Evolutionary conservation across 2,797 vertebrate species (phyloP).

Genomic region (Phylloscopus collybita): DNA sequence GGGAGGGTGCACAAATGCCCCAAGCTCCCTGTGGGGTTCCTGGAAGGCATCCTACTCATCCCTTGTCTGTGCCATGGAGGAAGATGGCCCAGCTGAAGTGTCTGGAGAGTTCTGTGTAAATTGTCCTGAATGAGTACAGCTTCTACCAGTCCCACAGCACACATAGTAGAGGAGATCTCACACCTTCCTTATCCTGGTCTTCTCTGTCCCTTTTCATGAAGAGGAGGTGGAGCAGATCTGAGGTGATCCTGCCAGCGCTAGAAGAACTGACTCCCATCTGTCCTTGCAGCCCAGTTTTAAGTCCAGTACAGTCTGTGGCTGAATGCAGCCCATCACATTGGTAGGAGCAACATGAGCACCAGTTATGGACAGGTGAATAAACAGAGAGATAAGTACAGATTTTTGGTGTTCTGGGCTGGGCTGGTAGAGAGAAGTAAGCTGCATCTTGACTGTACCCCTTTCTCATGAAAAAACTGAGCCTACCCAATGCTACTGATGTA

Average conservation of each 20-base stretch:
- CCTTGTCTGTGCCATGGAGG: background rate
- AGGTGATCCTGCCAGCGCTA: background rate
- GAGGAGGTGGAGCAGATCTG: background rate
- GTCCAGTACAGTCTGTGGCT: background rate
- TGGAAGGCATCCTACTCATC: fast-evolving
- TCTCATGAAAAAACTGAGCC: background rate
- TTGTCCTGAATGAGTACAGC: background rate
- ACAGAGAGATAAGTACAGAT: background rate
- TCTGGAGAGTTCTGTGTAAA: background rate
- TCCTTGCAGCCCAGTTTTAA: background rate
- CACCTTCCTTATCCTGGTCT: background rate
- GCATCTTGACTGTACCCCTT: background rate
- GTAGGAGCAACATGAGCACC: background rate
- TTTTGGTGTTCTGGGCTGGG: background rate
- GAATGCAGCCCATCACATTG: background rate
- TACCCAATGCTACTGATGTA: background rate
- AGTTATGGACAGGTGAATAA: background rate
- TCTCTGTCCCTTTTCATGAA: background rate
- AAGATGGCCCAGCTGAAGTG: background rate
- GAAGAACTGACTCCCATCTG: background rate
- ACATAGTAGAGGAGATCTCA: background rate
- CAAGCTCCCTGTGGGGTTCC: fast-evolving
- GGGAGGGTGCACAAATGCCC: background rate
- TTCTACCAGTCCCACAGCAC: background rate
- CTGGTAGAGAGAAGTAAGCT: background rate